These are phyloP conservation scores for Cryptocephalus primarius DNA, from an alignment of 2,888 invertebrate species.

Conservation along the genomic window DNA sequence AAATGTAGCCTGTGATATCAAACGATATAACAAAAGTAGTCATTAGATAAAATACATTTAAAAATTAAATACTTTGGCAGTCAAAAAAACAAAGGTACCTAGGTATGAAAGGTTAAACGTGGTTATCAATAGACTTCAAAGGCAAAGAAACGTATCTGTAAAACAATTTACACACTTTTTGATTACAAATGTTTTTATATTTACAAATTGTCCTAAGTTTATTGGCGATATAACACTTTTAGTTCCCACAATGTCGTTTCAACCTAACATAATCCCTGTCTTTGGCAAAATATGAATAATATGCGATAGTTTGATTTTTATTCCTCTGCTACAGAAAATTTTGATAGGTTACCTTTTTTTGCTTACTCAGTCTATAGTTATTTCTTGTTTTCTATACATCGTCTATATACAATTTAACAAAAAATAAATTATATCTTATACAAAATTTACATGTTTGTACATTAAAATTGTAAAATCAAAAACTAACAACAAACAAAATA, in stretches of 20 bases:
- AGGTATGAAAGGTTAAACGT: too few species aligned
- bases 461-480: conserved; percentile 18
- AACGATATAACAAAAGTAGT: neutral
- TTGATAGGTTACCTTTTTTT: conserved; percentile 17
- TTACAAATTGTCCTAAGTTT: conserved; percentile 27
- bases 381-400: conserved; percentile 23
- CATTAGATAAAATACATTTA: neutral
- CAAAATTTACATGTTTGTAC: conserved; percentile 24
- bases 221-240: conserved; percentile 12
- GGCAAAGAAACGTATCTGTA: conserved; percentile 4
- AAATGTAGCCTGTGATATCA: neutral
- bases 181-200: conserved; percentile 15
- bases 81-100: neutral
- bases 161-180: neutral
- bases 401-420: conserved; percentile 14
- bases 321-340: conserved; percentile 6
- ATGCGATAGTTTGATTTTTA: conserved; percentile 13
- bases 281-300: conserved; percentile 17
- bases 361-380: conserved; percentile 26
- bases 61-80: neutral
- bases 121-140: too few species aligned
- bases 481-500: conserved; percentile 18
- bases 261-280: conserved; percentile 11
- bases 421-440: conserved; percentile 23
- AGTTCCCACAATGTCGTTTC: conserved; percentile 9